Base-by-base conservation (phyloP, 92 coral and sea anemone species). In the Porites divaricata region DNA sequence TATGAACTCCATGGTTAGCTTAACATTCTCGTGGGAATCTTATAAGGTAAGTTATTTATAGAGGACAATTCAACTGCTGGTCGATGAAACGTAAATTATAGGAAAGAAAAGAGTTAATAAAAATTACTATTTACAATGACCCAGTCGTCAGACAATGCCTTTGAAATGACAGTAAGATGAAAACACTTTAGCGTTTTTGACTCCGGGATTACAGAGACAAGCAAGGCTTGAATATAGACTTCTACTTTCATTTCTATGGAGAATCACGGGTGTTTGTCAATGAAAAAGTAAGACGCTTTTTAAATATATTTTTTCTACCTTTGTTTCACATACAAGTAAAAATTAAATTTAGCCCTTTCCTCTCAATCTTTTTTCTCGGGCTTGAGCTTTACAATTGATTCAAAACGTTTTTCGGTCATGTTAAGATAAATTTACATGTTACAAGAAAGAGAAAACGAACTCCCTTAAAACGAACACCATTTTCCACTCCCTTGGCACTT, bases 1-100 rank as follows among this genome's bases (percentile, higher is more conserved):
- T 72, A 69, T 69, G 7, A 19, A 80, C 76, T 80, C 49, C 85
- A 80, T 72, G 85, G 85, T 72, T 69, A 56, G 69, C 67, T 80
- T 69, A 53, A 80, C 49, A 80, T 80, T 80, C 85, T 80, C 85
- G 85, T 80, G 85, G 85, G 85, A 80, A 80, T 61, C 16, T 80
- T 78, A 28, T 69, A 65, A 69, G 58, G 63, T 41, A n/a, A 69
- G 76, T 69, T 80, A 80, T 80, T 80, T 80, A 80, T 80, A 80
- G 85, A 49, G 58, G 8, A 52, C 1, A 14, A 51, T n/a, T 52
- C n/a, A 22, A 78, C 51, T 51, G 72, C 52, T 54, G 68, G 11
- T 50, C 74, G 70, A 14, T 80, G 68, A 56, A 80, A 72, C 74
- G 26, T 53, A 76, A 69, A 53, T 28, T 11, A 6, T n/a, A 54